Evolutionary conservation across 1,140 invertebrate genomes (phyloP).

Genomic region (Penaeus vannamei): DNA sequence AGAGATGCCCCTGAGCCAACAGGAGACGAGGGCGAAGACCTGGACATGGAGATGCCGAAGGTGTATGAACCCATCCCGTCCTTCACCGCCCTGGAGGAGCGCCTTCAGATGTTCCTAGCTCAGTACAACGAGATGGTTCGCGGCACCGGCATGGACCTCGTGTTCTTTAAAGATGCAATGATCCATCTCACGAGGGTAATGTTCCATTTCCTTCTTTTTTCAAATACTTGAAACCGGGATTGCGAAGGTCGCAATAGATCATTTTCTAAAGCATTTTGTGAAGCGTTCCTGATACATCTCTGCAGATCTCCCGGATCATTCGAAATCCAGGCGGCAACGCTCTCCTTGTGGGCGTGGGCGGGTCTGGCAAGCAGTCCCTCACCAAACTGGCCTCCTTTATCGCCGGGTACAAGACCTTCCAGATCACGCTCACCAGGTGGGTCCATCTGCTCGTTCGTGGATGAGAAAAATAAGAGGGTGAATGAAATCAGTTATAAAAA

Average conservation of each 20-base stretch:
- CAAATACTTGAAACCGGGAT: no score
- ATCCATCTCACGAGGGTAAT: slow-evolving; percentile 89
- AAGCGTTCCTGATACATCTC: background rate
- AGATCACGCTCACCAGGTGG: slow-evolving; percentile 91
- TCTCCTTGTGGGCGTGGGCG: slow-evolving; percentile 95
- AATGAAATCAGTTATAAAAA: background rate
- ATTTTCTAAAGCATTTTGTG: background rate
- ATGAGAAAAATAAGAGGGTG: background rate
- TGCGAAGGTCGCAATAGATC: no score
- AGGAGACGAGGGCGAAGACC: slow-evolving; percentile 95
- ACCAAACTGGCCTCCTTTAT: slow-evolving; percentile 97
- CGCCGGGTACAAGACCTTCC: slow-evolving; percentile 96
- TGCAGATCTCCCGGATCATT: slow-evolving; percentile 90
- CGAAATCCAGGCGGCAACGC: slow-evolving; percentile 95
- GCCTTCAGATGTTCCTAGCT: slow-evolving; percentile 92
- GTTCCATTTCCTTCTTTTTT: no score
- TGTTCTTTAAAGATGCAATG: slow-evolving; percentile 99
- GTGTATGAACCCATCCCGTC: slow-evolving; percentile 92
- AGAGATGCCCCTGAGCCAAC: slow-evolving; percentile 97
- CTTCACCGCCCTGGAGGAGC: slow-evolving; percentile 83
- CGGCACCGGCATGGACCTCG: slow-evolving; percentile 95
- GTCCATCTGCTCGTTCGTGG: background rate
- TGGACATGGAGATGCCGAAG: slow-evolving; percentile 94
- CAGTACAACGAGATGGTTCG: slow-evolving; percentile 98
- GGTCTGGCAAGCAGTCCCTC: slow-evolving; percentile 96